phyloP scores from a whole-genome alignment of 2,888 invertebrate species.

The Steromphala cineraria region DNA sequence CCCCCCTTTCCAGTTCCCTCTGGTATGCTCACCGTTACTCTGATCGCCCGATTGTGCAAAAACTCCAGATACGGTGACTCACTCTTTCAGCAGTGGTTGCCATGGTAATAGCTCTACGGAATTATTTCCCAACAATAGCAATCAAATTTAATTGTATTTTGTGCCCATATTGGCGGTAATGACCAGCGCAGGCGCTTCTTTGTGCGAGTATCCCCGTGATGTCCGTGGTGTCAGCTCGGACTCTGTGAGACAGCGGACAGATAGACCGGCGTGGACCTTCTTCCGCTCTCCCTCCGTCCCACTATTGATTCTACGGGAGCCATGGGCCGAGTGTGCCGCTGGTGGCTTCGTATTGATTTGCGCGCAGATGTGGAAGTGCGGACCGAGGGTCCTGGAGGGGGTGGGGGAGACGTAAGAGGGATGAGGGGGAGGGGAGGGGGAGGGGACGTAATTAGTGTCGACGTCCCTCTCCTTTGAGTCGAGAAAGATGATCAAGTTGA shows the following conservation, averaged over 20 bases:
- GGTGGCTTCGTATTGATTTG: conserved; percentile 2
- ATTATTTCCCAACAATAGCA: conserved; percentile 12
- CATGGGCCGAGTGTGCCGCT: not conserved
- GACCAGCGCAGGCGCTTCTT: not conserved
- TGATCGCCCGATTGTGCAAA: not conserved
- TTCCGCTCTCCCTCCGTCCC: no score
- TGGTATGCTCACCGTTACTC: not conserved
- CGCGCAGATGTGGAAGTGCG: not conserved
- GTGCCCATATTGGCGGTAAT: conserved; percentile 7
- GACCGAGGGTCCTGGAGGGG: not conserved
- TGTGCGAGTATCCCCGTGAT: no score
- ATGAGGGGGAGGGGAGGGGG: no score
- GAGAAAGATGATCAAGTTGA: no score
- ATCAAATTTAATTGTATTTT: conserved; percentile 20
- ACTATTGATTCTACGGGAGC: not conserved
- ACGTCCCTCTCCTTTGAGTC: no score
- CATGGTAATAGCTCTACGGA: not conserved
- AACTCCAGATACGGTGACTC: not conserved
- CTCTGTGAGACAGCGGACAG: no score
- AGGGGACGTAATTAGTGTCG: no score
- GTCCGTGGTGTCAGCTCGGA: no score
- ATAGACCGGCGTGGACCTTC: no score
- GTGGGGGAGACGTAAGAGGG: not conserved
- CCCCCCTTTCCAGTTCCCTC: not conserved
- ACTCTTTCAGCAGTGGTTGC: not conserved